Conservation (phyloP, 2,888 invertebrate species). For the Cheilosia scutellata region DNA sequence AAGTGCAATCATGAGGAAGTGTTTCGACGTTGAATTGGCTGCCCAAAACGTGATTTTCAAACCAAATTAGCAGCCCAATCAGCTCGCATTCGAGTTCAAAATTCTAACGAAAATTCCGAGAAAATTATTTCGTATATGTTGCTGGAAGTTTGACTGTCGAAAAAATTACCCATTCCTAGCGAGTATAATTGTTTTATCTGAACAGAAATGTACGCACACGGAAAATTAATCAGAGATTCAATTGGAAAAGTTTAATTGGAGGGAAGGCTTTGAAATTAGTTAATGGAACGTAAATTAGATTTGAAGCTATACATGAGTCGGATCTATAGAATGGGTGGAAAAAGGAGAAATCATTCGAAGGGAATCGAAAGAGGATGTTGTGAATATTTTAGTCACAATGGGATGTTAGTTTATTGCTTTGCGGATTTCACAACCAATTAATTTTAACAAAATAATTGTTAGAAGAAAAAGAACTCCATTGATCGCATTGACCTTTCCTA, state of each 20-base stretch:
- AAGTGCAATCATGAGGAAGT: constrained; percentile 36
- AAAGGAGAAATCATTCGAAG: too few relatives aligned
- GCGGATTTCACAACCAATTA: too few relatives aligned
- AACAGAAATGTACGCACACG: constrained; percentile 25
- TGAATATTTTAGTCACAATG: too few relatives aligned
- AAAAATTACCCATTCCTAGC: constrained; percentile 39
- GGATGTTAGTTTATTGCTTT: too few relatives aligned
- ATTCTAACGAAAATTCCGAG: constrained; percentile 8
- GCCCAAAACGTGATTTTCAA: constrained; percentile 17
- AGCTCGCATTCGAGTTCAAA: constrained; percentile 18
- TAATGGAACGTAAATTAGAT: constrained; percentile 55
- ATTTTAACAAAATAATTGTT: too few relatives aligned
- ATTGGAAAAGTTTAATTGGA: constrained; percentile 33
- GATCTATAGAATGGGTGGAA: too few relatives aligned
- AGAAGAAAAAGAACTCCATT: too few relatives aligned
- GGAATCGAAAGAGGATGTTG: too few relatives aligned
- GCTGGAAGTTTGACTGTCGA: neutral
- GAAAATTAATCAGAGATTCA: constrained; percentile 49
- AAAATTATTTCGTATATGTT: constrained; percentile 15
- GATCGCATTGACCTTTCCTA: too few relatives aligned
- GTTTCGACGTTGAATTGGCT: constrained; percentile 3
- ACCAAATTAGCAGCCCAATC: constrained; percentile 14
- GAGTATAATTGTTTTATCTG: constrained; percentile 21
- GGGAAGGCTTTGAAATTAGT: constrained; percentile 24
- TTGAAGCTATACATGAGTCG: neutral